Conservation (phyloP, 2,113 vertebrate species). For the Hippocampus abdominalis region DNA sequence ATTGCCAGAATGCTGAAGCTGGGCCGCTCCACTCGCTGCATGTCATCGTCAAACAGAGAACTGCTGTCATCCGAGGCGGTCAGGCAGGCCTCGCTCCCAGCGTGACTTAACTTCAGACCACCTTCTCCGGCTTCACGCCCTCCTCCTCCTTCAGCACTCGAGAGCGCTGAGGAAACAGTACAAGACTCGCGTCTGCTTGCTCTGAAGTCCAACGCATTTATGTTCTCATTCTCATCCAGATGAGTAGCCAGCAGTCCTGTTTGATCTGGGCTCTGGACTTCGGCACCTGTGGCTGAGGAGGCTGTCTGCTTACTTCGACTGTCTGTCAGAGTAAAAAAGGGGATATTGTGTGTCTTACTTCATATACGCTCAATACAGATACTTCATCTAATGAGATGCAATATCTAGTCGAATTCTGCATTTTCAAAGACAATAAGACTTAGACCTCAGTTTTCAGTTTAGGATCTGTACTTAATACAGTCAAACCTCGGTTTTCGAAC, state of each 20-base stretch:
- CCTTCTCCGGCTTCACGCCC: constrained; percentile 71
- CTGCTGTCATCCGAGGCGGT: constrained; percentile 92
- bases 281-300: constrained; percentile 47
- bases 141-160: constrained; percentile 69
- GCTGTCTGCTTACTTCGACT: constrained; percentile 65
- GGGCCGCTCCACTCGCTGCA: constrained; percentile 61
- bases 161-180: constrained; percentile 70
- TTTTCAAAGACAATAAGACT: not conserved
- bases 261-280: constrained; percentile 58
- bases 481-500: too few species aligned
- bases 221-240: constrained; percentile 71
- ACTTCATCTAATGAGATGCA: not conserved
- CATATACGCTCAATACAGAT: too few species aligned
- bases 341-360: not conserved
- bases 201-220: constrained; percentile 23
- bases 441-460: too few species aligned
- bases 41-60: constrained; percentile 87
- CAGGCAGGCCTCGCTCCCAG: constrained; percentile 82
- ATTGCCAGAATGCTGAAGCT: constrained; percentile 1
- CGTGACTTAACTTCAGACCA: constrained; percentile 63
- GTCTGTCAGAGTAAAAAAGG: constrained; percentile 68
- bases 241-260: constrained; percentile 35
- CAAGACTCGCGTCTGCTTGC: constrained; percentile 62
- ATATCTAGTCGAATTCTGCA: not conserved
- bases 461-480: too few species aligned